A percentile compares a stretch with the other conserved stretches of the same genome.
phyloP scores from a whole-genome alignment of 1,140 invertebrate species.

The Drosophila aff. region DNA sequence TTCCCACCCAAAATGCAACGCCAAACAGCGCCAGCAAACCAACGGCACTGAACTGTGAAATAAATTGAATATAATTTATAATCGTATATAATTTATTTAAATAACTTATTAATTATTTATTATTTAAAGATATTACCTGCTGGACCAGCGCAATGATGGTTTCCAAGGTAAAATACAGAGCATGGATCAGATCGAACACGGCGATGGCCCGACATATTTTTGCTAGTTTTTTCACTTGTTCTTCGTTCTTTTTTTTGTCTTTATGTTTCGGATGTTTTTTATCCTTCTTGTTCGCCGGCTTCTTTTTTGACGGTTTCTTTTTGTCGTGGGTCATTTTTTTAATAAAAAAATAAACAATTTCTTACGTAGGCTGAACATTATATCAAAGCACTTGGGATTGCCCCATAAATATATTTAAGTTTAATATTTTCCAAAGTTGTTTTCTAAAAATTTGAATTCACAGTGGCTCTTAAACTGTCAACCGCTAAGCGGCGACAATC shows the following conservation, averaged over 20 bases:
- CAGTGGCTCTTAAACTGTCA: slow-evolving; percentile 7
- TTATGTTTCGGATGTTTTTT: neutral
- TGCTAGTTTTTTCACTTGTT: neutral
- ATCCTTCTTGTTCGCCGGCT: slow-evolving; percentile 9
- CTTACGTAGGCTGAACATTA: slow-evolving; percentile 18
- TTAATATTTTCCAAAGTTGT: neutral
- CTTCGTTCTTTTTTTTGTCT: neutral
- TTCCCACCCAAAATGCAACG: slow-evolving; percentile 59
- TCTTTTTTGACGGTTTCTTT: slow-evolving; percentile 43
- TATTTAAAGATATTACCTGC: slow-evolving; percentile 22
- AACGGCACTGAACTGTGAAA: slow-evolving; percentile 30
- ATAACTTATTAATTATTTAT: neutral
- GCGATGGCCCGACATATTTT: slow-evolving; percentile 56
- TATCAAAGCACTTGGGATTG: slow-evolving; percentile 44
- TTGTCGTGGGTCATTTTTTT: slow-evolving; percentile 47
- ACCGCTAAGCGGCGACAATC: neutral
- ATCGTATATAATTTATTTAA: neutral
- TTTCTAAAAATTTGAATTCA: neutral
- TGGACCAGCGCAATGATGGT: slow-evolving; percentile 41
- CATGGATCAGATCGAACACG: slow-evolving; percentile 51
- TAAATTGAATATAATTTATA: neutral
- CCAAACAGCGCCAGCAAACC: slow-evolving; percentile 56
- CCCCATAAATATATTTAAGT: neutral
- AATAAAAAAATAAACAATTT: neutral
- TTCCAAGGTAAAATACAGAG: slow-evolving; percentile 56